phyloP scores from a whole-genome alignment of 2,888 invertebrate species.

The Brenthis hecate region DNA sequence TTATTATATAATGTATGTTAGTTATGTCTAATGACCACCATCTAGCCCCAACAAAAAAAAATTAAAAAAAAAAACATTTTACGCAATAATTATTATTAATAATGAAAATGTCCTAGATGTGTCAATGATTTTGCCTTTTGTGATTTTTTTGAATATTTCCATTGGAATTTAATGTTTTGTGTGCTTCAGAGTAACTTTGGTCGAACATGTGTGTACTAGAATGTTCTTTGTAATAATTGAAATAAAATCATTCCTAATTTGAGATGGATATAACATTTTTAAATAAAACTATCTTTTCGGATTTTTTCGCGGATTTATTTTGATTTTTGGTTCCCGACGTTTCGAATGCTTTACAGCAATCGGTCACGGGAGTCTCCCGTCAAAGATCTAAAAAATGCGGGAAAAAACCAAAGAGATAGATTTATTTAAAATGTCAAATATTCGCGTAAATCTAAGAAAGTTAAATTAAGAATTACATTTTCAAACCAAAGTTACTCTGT shows the following conservation, averaged over 20 bases:
- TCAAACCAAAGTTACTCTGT: background rate
- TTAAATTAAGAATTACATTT: background rate
- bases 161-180: background rate
- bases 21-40: slow-evolving; percentile 27
- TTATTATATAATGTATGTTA: background rate
- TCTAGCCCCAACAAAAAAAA: slow-evolving; percentile 24
- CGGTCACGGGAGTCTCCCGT: too few relatives aligned
- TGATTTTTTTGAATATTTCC: slow-evolving; percentile 27
- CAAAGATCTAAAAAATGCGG: too few relatives aligned
- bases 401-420: too few relatives aligned
- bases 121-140: slow-evolving; percentile 11
- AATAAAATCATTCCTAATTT: background rate
- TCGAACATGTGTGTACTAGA: background rate
- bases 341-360: too few relatives aligned
- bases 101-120: background rate
- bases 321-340: too few relatives aligned
- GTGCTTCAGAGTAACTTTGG: background rate
- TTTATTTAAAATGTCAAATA: too few relatives aligned
- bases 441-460: background rate
- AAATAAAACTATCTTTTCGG: too few relatives aligned
- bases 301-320: too few relatives aligned
- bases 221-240: background rate
- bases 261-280: background rate
- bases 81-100: slow-evolving; percentile 26
- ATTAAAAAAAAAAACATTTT: slow-evolving; percentile 27